These are phyloP conservation scores for Scaptomyza hsui DNA, from an alignment of 1,140 invertebrate genomes.

Conservation along the genomic window DNA sequence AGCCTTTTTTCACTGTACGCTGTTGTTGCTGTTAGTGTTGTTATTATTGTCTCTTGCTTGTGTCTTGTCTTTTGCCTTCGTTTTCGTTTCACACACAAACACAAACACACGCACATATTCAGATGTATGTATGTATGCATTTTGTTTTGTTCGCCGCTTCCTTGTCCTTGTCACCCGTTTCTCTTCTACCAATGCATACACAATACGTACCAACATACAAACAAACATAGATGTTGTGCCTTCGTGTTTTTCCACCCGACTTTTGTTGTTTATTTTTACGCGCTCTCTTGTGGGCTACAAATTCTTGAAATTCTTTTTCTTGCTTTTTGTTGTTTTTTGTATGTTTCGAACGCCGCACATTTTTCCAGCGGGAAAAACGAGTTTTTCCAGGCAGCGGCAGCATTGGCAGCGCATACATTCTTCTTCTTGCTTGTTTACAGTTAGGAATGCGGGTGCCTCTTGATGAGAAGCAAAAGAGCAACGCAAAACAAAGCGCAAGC, in stretches of 20 bases:
- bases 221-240: constrained; percentile 12
- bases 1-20: constrained; percentile 23
- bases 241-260: constrained; percentile 68
- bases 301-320: constrained; percentile 79
- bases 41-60: constrained; percentile 47
- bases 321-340: constrained; percentile 30
- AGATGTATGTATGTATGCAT: constrained; percentile 15
- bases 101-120: constrained; percentile 1
- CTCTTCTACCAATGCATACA: constrained; percentile 11
- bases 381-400: constrained; percentile 64
- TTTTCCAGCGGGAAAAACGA: constrained; percentile 77
- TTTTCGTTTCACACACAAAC: constrained; percentile 41
- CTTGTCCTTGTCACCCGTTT: constrained; percentile 52
- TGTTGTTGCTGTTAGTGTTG: constrained; percentile 28
- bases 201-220: too few relatives aligned
- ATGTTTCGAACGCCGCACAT: constrained; percentile 32
- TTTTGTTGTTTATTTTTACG: constrained; percentile 57
- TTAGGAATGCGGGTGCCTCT: constrained; percentile 75
- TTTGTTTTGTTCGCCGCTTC: constrained; percentile 72
- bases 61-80: constrained; percentile 50
- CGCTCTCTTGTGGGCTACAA: constrained; percentile 58
- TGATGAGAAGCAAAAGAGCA: constrained; percentile 47
- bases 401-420: constrained; percentile 59
- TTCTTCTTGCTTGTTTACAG: constrained; percentile 78
- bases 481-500: constrained; percentile 34